phyloP scores from a whole-genome alignment of 2,113 vertebrate species.

The Chaetodon auriga region DNA sequence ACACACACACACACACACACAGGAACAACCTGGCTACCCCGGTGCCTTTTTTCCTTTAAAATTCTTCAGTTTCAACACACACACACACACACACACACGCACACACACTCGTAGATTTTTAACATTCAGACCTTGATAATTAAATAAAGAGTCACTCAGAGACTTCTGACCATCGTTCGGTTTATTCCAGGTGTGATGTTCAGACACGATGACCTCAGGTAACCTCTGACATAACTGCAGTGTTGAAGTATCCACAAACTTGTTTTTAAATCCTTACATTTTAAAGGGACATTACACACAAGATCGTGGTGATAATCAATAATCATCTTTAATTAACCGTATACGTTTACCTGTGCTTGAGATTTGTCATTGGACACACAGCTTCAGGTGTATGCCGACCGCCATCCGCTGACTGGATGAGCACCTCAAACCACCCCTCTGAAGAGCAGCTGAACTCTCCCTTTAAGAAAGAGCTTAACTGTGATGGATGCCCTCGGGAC shows the following conservation, averaged over 20 bases:
- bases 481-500: background rate
- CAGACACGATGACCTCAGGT: background rate
- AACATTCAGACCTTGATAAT: constrained; percentile 9
- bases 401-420: too few species aligned
- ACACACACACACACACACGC: background rate
- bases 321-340: too few species aligned
- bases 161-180: background rate
- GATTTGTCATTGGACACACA: too few species aligned
- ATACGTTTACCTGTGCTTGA: too few species aligned
- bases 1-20: background rate
- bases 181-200: background rate
- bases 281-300: background rate
- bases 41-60: background rate
- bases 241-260: too few species aligned
- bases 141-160: background rate
- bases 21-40: background rate
- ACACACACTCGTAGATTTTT: background rate
- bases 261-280: too few species aligned
- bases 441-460: too few species aligned
- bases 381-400: too few species aligned
- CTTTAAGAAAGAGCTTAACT: background rate
- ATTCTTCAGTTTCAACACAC: background rate
- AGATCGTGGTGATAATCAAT: too few species aligned
- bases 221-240: too few species aligned
- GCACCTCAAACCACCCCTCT: too few species aligned